phyloP scores from a whole-genome alignment of 2,113 vertebrate genomes.

The Platycercus adscitus region DNA sequence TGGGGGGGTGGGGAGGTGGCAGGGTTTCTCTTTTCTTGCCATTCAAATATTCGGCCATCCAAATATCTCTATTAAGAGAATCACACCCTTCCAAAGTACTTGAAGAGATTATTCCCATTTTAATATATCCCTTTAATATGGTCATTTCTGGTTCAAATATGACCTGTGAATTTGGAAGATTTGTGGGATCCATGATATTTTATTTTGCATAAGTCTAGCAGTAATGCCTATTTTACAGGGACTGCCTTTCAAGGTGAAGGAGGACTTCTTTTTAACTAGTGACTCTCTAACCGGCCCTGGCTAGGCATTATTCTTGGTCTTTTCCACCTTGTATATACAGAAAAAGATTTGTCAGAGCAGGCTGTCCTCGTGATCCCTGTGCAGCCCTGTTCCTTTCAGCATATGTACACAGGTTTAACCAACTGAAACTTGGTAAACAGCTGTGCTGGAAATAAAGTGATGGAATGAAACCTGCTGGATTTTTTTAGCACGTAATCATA shows the following conservation, averaged over 20 bases:
- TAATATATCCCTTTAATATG: background rate
- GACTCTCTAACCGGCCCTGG: background rate
- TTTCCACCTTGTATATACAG: background rate
- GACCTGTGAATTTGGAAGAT: background rate
- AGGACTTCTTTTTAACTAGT: background rate
- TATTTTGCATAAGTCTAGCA: background rate
- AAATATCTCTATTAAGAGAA: background rate
- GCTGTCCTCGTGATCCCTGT: background rate
- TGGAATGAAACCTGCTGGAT: background rate
- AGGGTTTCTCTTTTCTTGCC: background rate
- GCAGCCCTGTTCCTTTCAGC: background rate
- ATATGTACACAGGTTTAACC: conserved; percentile 18
- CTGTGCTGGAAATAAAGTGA: background rate
- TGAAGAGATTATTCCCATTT: background rate
- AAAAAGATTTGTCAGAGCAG: background rate
- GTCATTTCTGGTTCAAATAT: background rate
- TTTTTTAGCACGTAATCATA: background rate
- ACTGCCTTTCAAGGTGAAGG: background rate
- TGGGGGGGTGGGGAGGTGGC: too few species aligned
- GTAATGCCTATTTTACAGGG: background rate
- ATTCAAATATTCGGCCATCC: background rate
- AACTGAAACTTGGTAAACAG: conserved; percentile 37
- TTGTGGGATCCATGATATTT: background rate
- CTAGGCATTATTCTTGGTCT: background rate
- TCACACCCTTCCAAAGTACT: background rate